Percentiles rank a stretch among this genome's conserved stretches.
Evolutionary conservation across 2,888 invertebrate species (phyloP).

Genomic region (Deilephila porcellus): DNA sequence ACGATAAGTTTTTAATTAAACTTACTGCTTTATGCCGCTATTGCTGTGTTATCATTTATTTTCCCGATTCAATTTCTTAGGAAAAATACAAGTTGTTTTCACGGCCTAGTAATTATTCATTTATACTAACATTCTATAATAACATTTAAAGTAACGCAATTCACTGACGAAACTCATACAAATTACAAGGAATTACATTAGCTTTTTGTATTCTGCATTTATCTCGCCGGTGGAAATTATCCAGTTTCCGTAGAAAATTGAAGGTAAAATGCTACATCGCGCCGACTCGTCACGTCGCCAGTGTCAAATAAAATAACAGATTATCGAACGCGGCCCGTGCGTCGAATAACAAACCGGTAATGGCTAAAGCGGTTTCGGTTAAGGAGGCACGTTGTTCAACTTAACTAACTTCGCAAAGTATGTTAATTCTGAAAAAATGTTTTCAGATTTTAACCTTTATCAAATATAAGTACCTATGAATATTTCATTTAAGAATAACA

Average conservation of each 20-base stretch:
- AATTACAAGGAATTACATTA: constrained; percentile 5
- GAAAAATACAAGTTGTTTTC: too few species aligned
- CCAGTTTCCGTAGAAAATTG: constrained; percentile 27
- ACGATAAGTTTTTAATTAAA: too few species aligned
- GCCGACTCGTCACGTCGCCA: constrained; percentile 34
- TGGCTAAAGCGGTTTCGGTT: constrained; percentile 43
- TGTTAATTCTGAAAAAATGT: constrained; percentile 54
- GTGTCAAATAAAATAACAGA: constrained; percentile 37
- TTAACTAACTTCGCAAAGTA: constrained; percentile 56
- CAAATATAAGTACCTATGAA: constrained; percentile 32
- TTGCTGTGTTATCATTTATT: too few species aligned
- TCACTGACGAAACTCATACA: neutral
- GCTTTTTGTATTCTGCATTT: constrained; percentile 23
- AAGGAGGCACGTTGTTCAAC: constrained; percentile 54
- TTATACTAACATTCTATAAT: neutral
- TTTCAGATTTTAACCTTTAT: constrained; percentile 43
- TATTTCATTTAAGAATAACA: constrained; percentile 31
- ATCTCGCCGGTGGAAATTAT: constrained; percentile 18
- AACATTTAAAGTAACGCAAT: neutral
- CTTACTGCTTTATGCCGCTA: too few species aligned
- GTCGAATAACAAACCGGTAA: constrained; percentile 33
- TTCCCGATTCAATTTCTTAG: too few species aligned
- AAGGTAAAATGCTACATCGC: constrained; percentile 49
- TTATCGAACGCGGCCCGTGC: constrained; percentile 34
- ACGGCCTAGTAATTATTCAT: neutral